phyloP scores from a whole-genome alignment of 2,797 vertebrate genomes.

The Xiphophorus birchmanni region DNA sequence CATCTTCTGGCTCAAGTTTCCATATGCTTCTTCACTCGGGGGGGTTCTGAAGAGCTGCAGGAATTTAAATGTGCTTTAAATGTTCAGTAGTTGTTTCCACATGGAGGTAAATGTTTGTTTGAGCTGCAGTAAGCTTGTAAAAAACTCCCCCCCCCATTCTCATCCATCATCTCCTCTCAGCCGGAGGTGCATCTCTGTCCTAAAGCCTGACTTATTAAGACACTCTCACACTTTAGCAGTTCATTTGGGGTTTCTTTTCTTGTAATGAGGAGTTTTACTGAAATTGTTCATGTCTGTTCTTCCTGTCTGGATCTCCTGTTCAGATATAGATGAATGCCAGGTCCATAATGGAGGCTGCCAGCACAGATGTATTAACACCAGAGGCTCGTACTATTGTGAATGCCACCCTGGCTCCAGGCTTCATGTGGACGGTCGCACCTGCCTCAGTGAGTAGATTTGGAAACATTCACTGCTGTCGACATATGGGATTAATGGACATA shows the following conservation, averaged over 20 bases:
- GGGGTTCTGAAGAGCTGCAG: constrained; percentile 45
- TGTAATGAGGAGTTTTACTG: constrained; percentile 62
- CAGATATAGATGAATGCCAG: constrained; percentile 94
- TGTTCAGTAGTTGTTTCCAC: constrained; percentile 75
- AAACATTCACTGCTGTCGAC: background rate
- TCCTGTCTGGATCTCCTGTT: constrained; percentile 21
- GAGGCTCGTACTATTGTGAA: constrained; percentile 89
- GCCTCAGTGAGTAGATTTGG: constrained; percentile 83
- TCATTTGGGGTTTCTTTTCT: constrained; percentile 39
- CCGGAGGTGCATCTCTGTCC: constrained; percentile 44
- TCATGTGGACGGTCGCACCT: constrained; percentile 92
- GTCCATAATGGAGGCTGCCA: constrained; percentile 96
- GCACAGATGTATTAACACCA: constrained; percentile 92
- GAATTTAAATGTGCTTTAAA: constrained; percentile 75
- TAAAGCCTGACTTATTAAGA: constrained; percentile 44
- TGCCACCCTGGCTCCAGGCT: constrained; percentile 88
- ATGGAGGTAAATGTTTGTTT: constrained; percentile 68
- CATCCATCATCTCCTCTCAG: constrained; percentile 60
- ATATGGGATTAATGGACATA: background rate
- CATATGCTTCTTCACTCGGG: constrained; percentile 54
- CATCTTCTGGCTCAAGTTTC: constrained; percentile 56
- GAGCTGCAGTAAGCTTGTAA: constrained; percentile 44
- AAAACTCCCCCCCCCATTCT: constrained; percentile 27
- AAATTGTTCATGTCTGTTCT: constrained; percentile 58
- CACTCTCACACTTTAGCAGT: constrained; percentile 37